These are phyloP conservation scores for Marcusenius ussheri DNA, from an alignment of 2,113 vertebrate species.

Conservation along the genomic window DNA sequence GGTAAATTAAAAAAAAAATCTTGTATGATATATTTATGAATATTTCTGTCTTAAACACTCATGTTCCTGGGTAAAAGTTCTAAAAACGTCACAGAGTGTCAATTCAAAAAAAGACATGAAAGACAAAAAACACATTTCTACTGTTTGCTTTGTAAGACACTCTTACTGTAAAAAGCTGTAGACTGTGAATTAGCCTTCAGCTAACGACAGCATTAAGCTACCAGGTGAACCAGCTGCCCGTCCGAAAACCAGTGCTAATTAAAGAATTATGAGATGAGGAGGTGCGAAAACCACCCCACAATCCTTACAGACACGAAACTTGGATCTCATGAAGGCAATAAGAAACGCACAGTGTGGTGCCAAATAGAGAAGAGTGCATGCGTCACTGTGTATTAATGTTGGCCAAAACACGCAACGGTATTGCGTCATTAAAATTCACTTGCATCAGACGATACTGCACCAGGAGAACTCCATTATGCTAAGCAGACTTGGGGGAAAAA, in stretches of 20 bases:
- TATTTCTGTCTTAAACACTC: neutral
- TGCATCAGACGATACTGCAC: neutral
- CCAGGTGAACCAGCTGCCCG: neutral
- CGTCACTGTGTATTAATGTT: neutral
- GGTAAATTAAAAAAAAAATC: neutral
- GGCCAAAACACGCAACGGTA: neutral
- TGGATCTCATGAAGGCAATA: neutral
- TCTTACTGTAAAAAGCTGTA: neutral
- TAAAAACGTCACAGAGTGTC: neutral
- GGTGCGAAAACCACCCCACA: neutral
- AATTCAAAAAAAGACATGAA: neutral
- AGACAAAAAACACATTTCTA: neutral
- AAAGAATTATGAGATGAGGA: neutral
- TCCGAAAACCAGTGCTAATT: neutral
- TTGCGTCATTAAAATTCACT: neutral
- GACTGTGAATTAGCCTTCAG: neutral
- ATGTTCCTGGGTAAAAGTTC: neutral
- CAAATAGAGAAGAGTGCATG: neutral
- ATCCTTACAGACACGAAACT: neutral
- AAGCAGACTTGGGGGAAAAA: neutral
- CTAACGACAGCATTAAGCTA: neutral
- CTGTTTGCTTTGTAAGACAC: neutral
- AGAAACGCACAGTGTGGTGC: neutral
- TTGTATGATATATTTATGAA: neutral
- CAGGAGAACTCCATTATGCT: neutral